Conservation (phyloP, 2,888 invertebrate species). For the Andrena minutula region DNA sequence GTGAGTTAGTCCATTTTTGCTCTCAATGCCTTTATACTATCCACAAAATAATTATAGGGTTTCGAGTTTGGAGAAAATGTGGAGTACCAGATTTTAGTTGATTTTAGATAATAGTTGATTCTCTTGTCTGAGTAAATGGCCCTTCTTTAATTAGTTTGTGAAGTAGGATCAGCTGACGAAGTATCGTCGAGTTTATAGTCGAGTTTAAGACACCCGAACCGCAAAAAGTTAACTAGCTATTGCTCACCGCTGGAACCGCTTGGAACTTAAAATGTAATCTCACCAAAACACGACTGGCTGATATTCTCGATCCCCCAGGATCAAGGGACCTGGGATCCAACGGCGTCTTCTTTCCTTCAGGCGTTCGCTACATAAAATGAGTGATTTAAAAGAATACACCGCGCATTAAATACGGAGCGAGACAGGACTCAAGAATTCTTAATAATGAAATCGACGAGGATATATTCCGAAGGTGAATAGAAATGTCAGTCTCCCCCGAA, state of each 20-base stretch:
- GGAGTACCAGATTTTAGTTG: too few species aligned
- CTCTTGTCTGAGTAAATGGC: too few species aligned
- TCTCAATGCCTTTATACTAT: too few species aligned
- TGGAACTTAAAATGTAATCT: constrained; percentile 49
- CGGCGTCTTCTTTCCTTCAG: constrained; percentile 3
- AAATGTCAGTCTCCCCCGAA: not conserved
- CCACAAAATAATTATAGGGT: too few species aligned
- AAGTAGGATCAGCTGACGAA: not conserved
- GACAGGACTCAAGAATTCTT: not conserved
- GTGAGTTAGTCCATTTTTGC: too few species aligned
- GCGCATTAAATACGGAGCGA: not conserved
- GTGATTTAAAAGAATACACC: not conserved
- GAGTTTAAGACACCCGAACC: constrained; percentile 18
- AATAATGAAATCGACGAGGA: not conserved
- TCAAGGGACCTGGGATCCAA: constrained; percentile 11
- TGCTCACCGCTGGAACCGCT: constrained; percentile 41
- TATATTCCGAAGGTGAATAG: not conserved
- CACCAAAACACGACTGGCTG: constrained; percentile 41
- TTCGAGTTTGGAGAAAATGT: too few species aligned
- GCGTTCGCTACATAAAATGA: not conserved
- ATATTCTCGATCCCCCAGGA: constrained; percentile 35
- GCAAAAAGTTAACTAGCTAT: constrained; percentile 35
- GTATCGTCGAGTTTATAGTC: not conserved
- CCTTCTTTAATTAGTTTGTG: not conserved
- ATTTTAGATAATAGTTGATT: too few species aligned